A percentile compares a stretch with the other conserved stretches of the same genome.
These are phyloP conservation scores for Conops quadrifasciatus DNA, from an alignment of 2,888 invertebrate species.

Conservation along the genomic window DNA sequence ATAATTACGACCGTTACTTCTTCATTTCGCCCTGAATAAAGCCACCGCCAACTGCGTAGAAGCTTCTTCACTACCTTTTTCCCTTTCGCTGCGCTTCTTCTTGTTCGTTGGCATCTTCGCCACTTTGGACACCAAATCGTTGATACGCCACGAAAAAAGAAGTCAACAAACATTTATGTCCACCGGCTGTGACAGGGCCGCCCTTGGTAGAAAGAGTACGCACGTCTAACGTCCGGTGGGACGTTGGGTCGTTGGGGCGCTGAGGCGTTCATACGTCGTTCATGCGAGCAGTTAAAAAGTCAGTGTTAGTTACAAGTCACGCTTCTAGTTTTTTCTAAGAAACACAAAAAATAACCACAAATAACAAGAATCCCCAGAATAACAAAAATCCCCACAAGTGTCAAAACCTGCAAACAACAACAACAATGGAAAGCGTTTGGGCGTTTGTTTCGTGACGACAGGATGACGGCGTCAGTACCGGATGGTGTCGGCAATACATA, in stretches of 20 bases:
- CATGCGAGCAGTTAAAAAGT: neutral
- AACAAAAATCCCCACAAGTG: conserved; percentile 20
- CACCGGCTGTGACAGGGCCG: too few relatives aligned
- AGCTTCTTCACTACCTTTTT: too few relatives aligned
- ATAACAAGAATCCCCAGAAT: neutral
- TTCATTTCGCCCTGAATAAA: too few relatives aligned
- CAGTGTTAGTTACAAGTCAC: neutral
- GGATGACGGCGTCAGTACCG: neutral
- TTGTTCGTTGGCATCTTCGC: too few relatives aligned
- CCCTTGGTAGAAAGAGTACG: too few relatives aligned
- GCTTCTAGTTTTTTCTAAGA: neutral
- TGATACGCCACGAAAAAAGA: too few relatives aligned
- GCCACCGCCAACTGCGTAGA: too few relatives aligned
- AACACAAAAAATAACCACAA: neutral
- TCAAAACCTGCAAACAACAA: conserved; percentile 19
- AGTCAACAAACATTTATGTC: too few relatives aligned
- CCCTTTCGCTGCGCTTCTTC: too few relatives aligned
- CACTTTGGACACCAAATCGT: too few relatives aligned
- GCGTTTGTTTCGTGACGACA: neutral
- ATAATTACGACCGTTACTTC: too few relatives aligned
- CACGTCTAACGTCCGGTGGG: conserved; percentile 5
- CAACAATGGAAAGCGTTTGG: neutral
- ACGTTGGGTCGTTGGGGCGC: neutral
- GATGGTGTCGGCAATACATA: neutral
- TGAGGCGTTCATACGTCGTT: neutral